phyloP scores from a whole-genome alignment of 2,113 vertebrate genomes.

The Martes martes region DNA sequence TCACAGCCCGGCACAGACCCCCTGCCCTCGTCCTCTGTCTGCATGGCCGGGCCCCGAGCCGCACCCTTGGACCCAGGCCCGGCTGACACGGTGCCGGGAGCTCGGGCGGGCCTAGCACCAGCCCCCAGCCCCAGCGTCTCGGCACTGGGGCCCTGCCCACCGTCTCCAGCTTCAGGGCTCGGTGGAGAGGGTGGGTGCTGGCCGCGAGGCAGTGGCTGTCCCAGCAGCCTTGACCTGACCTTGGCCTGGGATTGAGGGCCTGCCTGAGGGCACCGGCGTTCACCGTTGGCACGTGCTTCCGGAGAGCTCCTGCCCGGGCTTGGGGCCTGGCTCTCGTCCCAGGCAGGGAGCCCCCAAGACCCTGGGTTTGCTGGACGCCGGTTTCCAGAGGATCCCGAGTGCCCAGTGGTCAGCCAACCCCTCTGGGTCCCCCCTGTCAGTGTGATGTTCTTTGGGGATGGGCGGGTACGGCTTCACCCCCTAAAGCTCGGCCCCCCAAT shows the following conservation, averaged over 20 bases:
- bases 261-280: background rate
- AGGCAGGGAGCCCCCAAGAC: too few species aligned
- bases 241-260: accelerated
- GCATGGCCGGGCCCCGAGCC: background rate
- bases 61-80: background rate
- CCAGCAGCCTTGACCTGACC: background rate
- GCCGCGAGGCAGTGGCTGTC: accelerated
- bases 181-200: background rate
- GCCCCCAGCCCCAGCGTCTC: background rate
- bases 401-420: background rate
- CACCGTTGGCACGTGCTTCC: accelerated
- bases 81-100: background rate
- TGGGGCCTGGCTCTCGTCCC: background rate
- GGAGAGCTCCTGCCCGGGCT: background rate
- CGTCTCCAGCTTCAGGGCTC: background rate
- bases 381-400: background rate
- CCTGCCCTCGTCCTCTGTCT: background rate
- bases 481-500: background rate
- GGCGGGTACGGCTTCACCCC: background rate
- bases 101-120: background rate
- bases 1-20: background rate
- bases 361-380: background rate
- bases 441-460: background rate
- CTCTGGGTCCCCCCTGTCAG: background rate
- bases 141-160: background rate